These are phyloP conservation scores for Falco cherrug DNA, from an alignment of 2,797 vertebrate genomes.

Conservation along the genomic window DNA sequence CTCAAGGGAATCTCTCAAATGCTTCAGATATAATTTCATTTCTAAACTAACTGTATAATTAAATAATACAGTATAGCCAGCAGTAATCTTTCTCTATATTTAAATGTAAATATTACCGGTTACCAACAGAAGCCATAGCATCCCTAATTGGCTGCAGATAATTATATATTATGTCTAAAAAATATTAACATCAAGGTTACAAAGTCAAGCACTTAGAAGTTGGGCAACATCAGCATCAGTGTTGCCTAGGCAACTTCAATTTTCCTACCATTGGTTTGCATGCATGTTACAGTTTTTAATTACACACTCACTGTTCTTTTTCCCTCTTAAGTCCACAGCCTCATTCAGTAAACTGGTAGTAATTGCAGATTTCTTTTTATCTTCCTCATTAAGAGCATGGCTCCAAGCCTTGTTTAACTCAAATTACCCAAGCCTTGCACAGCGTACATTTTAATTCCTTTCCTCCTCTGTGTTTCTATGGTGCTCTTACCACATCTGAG, in stretches of 20 bases:
- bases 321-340: background rate
- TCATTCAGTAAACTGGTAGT: slow-evolving; percentile 6
- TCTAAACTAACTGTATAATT: slow-evolving; percentile 56
- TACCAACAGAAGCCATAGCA: slow-evolving; percentile 2
- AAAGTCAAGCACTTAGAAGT: background rate
- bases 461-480: background rate
- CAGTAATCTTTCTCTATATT: slow-evolving; percentile 24
- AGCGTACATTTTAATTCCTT: background rate
- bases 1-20: slow-evolving; percentile 39
- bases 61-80: slow-evolving; percentile 46
- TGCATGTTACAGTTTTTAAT: background rate
- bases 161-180: slow-evolving; percentile 26
- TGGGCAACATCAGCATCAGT: background rate
- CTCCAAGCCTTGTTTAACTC: background rate
- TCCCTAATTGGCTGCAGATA: slow-evolving; percentile 1
- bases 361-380: slow-evolving; percentile 38
- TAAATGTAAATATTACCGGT: slow-evolving; percentile 36
- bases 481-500: background rate
- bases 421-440: background rate
- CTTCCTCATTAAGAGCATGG: background rate
- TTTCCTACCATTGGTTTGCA: slow-evolving; percentile 5
- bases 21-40: slow-evolving; percentile 43
- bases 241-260: background rate
- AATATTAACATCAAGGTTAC: background rate
- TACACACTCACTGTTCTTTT: background rate